These are phyloP conservation scores for Aulostomus chinensis DNA, from an alignment of 2,797 vertebrate species.

Conservation along the genomic window DNA sequence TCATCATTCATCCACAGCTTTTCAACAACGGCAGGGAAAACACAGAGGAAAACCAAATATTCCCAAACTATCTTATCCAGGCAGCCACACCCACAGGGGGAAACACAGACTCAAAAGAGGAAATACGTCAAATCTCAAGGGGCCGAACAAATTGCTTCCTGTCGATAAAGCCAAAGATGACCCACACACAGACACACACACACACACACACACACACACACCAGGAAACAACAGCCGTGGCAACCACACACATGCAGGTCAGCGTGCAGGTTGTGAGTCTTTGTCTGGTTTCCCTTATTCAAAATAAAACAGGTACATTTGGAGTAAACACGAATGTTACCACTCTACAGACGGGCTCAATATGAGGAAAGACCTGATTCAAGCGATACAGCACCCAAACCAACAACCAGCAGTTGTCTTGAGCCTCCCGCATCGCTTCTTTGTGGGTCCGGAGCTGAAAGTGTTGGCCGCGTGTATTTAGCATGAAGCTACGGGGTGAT, in stretches of 20 bases:
- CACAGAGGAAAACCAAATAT: not conserved
- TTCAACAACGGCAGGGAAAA: slow-evolving; percentile 2
- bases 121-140: slow-evolving; percentile 33
- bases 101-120: not conserved
- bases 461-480: too few species aligned
- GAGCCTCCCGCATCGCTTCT: too few species aligned
- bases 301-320: not conserved
- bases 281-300: too few species aligned
- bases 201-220: slow-evolving; percentile 21
- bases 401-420: too few species aligned
- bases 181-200: slow-evolving; percentile 44
- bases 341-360: too few species aligned
- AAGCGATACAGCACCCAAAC: too few species aligned
- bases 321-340: too few species aligned
- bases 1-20: slow-evolving; percentile 6
- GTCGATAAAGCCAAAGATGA: slow-evolving; percentile 26
- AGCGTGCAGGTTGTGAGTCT: not conserved
- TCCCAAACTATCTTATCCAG: not conserved
- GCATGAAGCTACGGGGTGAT: too few species aligned
- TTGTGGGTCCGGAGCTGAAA: too few species aligned
- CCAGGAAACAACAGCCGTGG: not conserved
- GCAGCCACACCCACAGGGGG: not conserved
- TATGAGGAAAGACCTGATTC: too few species aligned
- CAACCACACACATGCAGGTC: not conserved
- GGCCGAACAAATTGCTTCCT: slow-evolving; percentile 31